Percentiles rank a stretch among this genome's conserved stretches.
Evolutionary conservation across 2,113 vertebrate genomes (phyloP).

Genomic region (Ammodramus savannarum): DNA sequence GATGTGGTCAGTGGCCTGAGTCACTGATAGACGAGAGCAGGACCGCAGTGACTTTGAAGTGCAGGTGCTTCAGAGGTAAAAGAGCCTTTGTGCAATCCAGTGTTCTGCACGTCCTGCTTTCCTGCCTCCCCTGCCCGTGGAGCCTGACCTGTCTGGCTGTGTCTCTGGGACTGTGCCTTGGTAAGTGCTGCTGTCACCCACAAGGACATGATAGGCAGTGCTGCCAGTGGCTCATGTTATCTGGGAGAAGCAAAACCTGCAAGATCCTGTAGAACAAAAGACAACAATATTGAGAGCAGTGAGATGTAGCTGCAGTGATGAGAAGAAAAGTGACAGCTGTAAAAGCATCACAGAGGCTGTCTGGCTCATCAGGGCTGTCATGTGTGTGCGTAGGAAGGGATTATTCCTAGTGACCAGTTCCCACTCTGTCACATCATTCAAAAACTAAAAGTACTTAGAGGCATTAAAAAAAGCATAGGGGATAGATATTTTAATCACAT

Average conservation of each 20-base stretch:
- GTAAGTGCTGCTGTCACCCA: neutral
- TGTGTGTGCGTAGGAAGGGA: neutral
- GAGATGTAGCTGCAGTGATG: slow-evolving; percentile 8
- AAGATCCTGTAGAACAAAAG: slow-evolving; percentile 18
- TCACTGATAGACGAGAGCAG: neutral
- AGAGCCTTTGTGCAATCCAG: neutral
- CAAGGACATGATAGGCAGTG: neutral
- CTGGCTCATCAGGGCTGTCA: neutral
- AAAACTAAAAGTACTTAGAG: neutral
- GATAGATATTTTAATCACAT: neutral
- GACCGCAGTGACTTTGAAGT: neutral
- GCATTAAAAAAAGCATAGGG: neutral
- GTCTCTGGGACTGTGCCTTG: neutral
- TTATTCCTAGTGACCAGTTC: neutral
- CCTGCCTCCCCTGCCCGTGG: neutral
- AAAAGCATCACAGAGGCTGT: neutral
- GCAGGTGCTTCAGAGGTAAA: neutral
- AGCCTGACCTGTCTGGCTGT: neutral
- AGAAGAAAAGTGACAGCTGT: neutral
- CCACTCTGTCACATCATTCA: neutral
- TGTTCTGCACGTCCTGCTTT: neutral
- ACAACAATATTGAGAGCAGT: neutral
- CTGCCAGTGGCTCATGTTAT: neutral
- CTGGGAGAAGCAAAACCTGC: slow-evolving; percentile 19
- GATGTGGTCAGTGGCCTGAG: neutral